phyloP scores from a whole-genome alignment of 2,888 invertebrate genomes.

The Trichogramma dendrolimi region DNA sequence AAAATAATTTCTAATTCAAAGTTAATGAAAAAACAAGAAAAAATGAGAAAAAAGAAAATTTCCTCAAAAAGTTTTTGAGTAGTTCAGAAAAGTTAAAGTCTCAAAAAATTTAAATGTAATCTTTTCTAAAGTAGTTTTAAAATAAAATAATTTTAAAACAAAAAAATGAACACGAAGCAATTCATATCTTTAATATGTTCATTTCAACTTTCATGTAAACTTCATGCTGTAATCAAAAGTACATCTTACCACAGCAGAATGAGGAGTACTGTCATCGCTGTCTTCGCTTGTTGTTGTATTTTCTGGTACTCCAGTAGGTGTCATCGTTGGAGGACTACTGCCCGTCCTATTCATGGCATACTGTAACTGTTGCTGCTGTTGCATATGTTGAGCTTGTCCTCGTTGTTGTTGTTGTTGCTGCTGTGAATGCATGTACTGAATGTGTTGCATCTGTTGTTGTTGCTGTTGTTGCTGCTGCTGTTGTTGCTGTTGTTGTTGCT shows the following conservation, averaged over 20 bases:
- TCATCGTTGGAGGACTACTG: conserved; percentile 57
- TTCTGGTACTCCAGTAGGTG: conserved; percentile 53
- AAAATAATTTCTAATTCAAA: not conserved
- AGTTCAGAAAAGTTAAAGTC: no score
- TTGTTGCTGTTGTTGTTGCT: conserved; percentile 42
- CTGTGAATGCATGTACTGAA: conserved; percentile 40
- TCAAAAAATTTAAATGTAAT: no score
- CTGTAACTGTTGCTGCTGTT: conserved; percentile 51
- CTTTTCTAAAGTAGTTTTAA: no score
- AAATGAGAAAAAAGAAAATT: not conserved
- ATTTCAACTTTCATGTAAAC: no score
- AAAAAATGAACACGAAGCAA: no score
- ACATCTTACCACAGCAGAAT: conserved; percentile 59
- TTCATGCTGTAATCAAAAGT: not conserved
- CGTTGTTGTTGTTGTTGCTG: conserved; percentile 46
- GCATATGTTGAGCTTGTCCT: conserved; percentile 45
- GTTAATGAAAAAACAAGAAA: not conserved
- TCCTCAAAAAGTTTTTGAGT: no score
- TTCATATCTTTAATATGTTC: no score
- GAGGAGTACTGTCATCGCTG: conserved; percentile 78
- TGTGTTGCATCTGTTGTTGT: conserved; percentile 55
- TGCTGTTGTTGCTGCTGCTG: conserved; percentile 44
- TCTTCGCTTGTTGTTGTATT: conserved; percentile 78
- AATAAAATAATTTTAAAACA: no score
- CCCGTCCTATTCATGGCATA: conserved; percentile 62